Evolutionary conservation across 2,888 invertebrate genomes (phyloP).

Genomic region (Schizaphis graminum): DNA sequence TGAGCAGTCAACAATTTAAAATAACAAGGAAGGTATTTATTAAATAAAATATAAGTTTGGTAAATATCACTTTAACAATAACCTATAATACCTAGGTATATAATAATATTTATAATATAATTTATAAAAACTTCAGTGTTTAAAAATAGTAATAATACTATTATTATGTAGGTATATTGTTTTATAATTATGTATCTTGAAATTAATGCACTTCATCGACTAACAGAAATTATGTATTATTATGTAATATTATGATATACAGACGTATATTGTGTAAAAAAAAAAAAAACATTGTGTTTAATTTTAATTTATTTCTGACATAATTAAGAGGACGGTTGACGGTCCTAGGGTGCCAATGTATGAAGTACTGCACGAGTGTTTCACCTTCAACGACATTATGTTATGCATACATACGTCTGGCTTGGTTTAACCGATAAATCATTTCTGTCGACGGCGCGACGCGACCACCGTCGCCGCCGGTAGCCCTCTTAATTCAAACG

Average conservation of each 20-base stretch:
- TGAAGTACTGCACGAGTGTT: conserved; percentile 6
- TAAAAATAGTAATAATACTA: neutral
- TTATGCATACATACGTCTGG: neutral
- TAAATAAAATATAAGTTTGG: neutral
- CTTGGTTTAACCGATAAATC: conserved; percentile 51
- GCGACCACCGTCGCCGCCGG: conserved; percentile 50
- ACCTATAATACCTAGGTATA: too few relatives aligned
- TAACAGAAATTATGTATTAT: conserved; percentile 4
- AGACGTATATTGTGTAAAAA: neutral
- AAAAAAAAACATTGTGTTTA: neutral
- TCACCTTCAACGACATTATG: conserved; percentile 27
- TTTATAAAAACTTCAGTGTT: neutral
- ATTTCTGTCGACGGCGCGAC: conserved; percentile 60
- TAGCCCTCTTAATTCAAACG: conserved; percentile 49
- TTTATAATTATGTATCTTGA: neutral
- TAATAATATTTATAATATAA: neutral
- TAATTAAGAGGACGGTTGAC: neutral
- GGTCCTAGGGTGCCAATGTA: conserved; percentile 15
- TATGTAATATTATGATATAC: too few relatives aligned
- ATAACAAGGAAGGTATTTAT: neutral
- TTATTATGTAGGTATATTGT: neutral
- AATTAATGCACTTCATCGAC: neutral
- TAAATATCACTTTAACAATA: too few relatives aligned
- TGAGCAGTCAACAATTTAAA: neutral
- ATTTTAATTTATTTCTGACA: neutral